phyloP scores from a whole-genome alignment of 2,113 vertebrate genomes.

The Emydocephalus ijimae region DNA sequence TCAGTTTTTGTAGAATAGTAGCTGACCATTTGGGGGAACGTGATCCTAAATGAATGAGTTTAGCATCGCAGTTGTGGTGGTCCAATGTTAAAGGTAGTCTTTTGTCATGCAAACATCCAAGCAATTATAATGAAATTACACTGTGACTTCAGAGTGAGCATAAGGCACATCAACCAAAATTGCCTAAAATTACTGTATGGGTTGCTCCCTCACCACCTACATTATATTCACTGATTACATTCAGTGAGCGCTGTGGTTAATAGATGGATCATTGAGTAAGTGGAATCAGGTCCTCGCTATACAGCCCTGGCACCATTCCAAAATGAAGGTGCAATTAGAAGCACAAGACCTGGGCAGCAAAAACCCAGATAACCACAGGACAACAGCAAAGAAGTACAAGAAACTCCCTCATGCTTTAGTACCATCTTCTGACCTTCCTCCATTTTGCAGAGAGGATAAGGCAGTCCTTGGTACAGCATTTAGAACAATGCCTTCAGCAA shows the following conservation, averaged over 20 bases:
- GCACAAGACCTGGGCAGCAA: background rate
- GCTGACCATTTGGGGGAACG: background rate
- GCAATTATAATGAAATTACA: background rate
- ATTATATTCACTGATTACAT: background rate
- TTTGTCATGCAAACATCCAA: background rate
- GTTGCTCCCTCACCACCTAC: background rate
- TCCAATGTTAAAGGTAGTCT: background rate
- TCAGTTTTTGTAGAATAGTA: background rate
- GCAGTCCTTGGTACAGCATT: background rate
- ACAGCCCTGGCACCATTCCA: background rate
- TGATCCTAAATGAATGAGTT: background rate
- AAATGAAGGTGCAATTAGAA: background rate
- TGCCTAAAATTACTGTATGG: background rate
- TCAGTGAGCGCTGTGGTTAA: background rate
- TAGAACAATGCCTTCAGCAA: slow-evolving; percentile 11
- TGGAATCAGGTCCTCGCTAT: background rate
- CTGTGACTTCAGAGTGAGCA: background rate
- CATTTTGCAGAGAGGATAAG: background rate
- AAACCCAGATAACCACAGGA: background rate
- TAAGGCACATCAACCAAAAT: background rate
- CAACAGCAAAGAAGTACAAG: background rate
- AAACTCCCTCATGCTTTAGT: background rate
- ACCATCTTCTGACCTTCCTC: background rate
- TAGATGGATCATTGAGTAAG: background rate
- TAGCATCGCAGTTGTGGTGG: background rate